A percentile compares a stretch with the other conserved stretches of the same genome.
These are phyloP conservation scores for Diachrysia chrysitis DNA, from an alignment of 2,888 invertebrate genomes.

Conservation along the genomic window DNA sequence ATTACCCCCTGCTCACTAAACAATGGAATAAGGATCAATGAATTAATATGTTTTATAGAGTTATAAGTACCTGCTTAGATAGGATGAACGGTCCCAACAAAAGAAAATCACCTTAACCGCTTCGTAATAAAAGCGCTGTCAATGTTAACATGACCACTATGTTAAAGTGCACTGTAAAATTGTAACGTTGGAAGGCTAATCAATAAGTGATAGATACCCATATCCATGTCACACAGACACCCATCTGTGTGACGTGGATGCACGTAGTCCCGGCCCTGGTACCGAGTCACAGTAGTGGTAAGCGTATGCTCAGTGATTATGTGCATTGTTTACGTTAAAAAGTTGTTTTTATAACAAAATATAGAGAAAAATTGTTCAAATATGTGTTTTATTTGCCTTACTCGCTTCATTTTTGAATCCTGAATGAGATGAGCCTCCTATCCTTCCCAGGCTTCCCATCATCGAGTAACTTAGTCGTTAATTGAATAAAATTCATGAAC, in stretches of 20 bases:
- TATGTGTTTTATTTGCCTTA: constrained; percentile 44
- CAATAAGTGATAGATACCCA: constrained; percentile 44
- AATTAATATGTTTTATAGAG: too few species aligned
- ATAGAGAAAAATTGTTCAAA: constrained; percentile 80
- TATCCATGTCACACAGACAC: too few species aligned
- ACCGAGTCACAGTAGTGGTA: constrained; percentile 42
- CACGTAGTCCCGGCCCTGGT: constrained; percentile 41
- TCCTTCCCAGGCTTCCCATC: not conserved
- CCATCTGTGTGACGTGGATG: constrained; percentile 42
- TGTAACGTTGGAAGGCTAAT: constrained; percentile 7
- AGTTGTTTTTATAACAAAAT: constrained; percentile 78
- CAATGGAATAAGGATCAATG: too few species aligned
- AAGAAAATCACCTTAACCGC: too few species aligned
- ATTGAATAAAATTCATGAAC: not conserved
- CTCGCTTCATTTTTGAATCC: too few species aligned
- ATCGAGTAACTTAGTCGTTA: too few species aligned
- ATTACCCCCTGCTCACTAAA: too few species aligned
- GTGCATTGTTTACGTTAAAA: constrained; percentile 77
- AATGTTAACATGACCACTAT: not conserved
- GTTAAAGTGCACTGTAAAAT: constrained; percentile 17
- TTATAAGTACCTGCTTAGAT: too few species aligned
- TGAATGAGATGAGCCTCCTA: not conserved
- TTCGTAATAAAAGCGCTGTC: too few species aligned
- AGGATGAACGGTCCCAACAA: too few species aligned
- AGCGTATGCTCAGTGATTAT: constrained; percentile 54